These are phyloP conservation scores for Drosophila sucinea DNA, from an alignment of 1,140 invertebrate species.

Conservation along the genomic window DNA sequence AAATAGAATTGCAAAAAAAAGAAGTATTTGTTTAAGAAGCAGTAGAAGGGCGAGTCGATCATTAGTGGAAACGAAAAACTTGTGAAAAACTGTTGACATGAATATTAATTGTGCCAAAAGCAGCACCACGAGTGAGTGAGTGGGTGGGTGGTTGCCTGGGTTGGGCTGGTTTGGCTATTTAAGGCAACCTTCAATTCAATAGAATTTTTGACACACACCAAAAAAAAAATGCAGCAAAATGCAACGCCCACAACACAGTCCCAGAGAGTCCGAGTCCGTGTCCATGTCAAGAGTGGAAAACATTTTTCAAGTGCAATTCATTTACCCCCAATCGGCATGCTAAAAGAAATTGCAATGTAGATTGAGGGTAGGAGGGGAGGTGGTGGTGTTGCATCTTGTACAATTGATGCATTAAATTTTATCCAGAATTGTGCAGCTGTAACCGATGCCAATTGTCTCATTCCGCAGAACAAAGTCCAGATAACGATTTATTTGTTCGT, in stretches of 20 bases:
- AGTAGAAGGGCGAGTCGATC: constrained; percentile 12
- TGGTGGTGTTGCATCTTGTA: constrained; percentile 17
- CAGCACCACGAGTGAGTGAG: not conserved
- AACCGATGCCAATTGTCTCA: constrained; percentile 76
- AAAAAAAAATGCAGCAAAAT: constrained; percentile 30
- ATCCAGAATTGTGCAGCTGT: constrained; percentile 78
- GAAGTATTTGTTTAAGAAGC: constrained; percentile 27
- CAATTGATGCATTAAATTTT: constrained; percentile 67
- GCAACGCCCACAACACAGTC: constrained; percentile 23
- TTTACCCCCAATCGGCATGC: constrained; percentile 57
- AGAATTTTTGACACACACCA: constrained; percentile 54
- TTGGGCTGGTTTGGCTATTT: not conserved
- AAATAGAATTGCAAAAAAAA: constrained; percentile 14
- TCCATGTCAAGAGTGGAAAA: constrained; percentile 19
- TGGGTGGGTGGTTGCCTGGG: no score
- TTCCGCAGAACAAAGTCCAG: not conserved
- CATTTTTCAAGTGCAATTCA: constrained; percentile 64
- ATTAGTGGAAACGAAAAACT: constrained; percentile 26
- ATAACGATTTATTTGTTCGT: no score
- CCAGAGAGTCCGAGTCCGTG: not conserved
- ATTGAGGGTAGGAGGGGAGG: not conserved
- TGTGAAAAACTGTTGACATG: constrained; percentile 66
- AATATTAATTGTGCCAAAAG: constrained; percentile 74
- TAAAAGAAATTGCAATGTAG: constrained; percentile 28
- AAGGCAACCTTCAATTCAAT: constrained; percentile 49